These are phyloP conservation scores for Autographa pulchrina DNA, from an alignment of 2,888 invertebrate genomes.

Conservation along the genomic window DNA sequence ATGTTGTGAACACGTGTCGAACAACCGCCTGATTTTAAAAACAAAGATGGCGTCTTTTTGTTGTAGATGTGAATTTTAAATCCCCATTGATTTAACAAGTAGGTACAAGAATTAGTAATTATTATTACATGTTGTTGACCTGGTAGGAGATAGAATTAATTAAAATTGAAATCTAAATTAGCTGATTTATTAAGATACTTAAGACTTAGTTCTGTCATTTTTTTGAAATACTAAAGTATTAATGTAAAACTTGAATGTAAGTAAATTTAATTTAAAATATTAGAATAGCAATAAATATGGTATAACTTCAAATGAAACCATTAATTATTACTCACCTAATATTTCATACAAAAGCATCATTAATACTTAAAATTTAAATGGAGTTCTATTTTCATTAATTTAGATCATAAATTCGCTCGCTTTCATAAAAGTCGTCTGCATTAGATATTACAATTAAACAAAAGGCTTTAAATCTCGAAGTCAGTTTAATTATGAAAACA, in stretches of 20 bases:
- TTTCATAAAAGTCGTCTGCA: not conserved
- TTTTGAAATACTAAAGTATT: not conserved
- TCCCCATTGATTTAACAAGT: too few species aligned
- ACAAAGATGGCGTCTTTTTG: not conserved
- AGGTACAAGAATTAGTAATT: too few species aligned
- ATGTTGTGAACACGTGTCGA: not conserved
- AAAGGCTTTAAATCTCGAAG: slow-evolving; percentile 4
- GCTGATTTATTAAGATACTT: not conserved
- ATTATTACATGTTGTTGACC: too few species aligned
- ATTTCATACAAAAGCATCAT: slow-evolving; percentile 2
- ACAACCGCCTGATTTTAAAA: not conserved
- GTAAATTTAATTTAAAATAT: not conserved
- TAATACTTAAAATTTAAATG: not conserved
- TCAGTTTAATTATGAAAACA: slow-evolving; percentile 4
- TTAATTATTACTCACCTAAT: not conserved
- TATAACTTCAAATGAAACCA: slow-evolving; percentile 2
- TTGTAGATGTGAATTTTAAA: too few species aligned
- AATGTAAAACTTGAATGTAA: not conserved
- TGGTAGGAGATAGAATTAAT: too few species aligned
- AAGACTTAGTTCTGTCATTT: not conserved
- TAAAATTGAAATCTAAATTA: not conserved
- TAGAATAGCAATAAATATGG: not conserved
- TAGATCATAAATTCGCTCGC: not conserved
- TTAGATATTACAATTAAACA: slow-evolving; percentile 8
- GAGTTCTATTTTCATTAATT: slow-evolving; percentile 7